phyloP scores from a whole-genome alignment of 2,888 invertebrate species.

The Drymonia ruficornis region DNA sequence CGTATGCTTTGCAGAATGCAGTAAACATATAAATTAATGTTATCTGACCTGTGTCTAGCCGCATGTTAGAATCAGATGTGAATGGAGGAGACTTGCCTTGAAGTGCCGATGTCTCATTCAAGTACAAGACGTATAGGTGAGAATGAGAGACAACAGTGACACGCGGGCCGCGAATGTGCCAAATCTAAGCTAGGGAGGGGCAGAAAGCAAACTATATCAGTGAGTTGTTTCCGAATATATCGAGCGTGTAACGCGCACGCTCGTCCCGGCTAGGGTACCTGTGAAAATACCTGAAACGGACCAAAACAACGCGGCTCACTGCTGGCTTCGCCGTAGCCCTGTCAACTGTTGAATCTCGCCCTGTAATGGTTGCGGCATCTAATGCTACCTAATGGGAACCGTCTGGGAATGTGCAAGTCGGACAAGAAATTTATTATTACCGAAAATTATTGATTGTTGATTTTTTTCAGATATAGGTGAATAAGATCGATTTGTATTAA shows the following conservation, averaged over 20 bases:
- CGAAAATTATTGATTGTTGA: background rate
- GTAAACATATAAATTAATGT: slow-evolving; percentile 73
- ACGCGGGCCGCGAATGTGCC: slow-evolving; percentile 85
- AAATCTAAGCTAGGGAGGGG: slow-evolving; percentile 86
- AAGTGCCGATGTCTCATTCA: slow-evolving; percentile 83
- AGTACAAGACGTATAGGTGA: slow-evolving; percentile 85
- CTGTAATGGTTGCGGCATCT: slow-evolving; percentile 75
- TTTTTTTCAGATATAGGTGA: background rate
- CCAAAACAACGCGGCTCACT: slow-evolving; percentile 79
- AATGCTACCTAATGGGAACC: slow-evolving; percentile 65
- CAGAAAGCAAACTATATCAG: slow-evolving; percentile 85
- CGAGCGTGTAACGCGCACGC: slow-evolving; percentile 74
- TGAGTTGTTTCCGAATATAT: slow-evolving; percentile 73
- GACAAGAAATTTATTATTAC: background rate
- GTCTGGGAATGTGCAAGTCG: slow-evolving; percentile 37
- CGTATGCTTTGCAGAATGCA: slow-evolving; percentile 67
- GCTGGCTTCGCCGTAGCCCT: slow-evolving; percentile 79
- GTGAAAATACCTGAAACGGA: slow-evolving; percentile 82
- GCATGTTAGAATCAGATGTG: slow-evolving; percentile 79
- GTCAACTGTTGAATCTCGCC: slow-evolving; percentile 85
- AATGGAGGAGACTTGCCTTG: slow-evolving; percentile 84
- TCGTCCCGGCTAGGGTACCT: slow-evolving; percentile 77
- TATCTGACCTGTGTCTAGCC: slow-evolving; percentile 81
- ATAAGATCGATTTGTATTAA: background rate
- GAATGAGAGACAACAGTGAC: slow-evolving; percentile 86